Evolutionary conservation across 1,140 invertebrate species (phyloP), one percentile per base, ranked within the genome.

Genomic region (Drosophila carrolli): DNA sequence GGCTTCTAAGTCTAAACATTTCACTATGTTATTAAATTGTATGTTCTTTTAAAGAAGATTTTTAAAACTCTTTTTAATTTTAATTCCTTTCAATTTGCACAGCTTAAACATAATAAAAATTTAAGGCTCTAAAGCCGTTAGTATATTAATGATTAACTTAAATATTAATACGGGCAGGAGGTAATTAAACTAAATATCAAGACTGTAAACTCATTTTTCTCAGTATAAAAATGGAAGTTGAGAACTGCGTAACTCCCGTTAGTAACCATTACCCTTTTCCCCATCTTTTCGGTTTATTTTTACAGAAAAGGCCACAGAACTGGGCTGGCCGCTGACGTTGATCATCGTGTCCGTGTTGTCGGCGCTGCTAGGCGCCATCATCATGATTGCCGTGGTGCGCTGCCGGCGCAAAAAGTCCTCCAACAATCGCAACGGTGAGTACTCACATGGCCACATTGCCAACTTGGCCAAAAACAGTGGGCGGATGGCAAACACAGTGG

Each of bases 261-360:
- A 48, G 50, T 71, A 71, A 71, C 63, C 16, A n/a, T 71, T 71
- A 7, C 19, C 37, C 40, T 41, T 46, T 32, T 29, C 11, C 11
- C 8, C 43, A 13, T 14, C 40, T 5, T 40, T 9, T 23, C n/a
- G 29, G 29, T 8, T 29, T 75, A 14, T 44, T 38, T 50, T 44
- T 46, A 35, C 92, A 93, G 93, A 93, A 92, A 91, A 92, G 68
- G 89, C 91, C 63, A 93, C 92, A 29, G 93, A 93, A 90, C 66
- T 94, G 79, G 93, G 93, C 66, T 94, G 93, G 93, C 92, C 93
- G 0, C 77, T 94, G 62, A 94, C 93, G 40, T 65, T 94, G 74
- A 93, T 94, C 62, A 94, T 94, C 75, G 93, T 94, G 50, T 94
- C 93, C n/a, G 89, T 94, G 71, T 85, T 93, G 72, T 94, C 93